phyloP scores from a whole-genome alignment of 64 coral and sea anemone species.

The Porites lutea region DNA sequence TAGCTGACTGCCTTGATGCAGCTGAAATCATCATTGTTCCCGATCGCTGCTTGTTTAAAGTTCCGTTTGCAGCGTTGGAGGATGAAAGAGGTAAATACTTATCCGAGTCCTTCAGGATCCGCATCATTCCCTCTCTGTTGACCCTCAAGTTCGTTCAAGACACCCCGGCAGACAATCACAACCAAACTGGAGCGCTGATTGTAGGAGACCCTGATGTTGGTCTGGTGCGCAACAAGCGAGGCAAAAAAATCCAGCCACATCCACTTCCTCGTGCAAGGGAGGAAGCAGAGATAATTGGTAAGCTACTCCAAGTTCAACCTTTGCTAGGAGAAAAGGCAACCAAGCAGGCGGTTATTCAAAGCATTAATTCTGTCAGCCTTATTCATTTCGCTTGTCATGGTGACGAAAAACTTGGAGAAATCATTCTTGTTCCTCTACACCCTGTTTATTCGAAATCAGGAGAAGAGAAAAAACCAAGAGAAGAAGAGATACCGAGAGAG shows the following conservation, averaged over 20 bases:
- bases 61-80: neutral
- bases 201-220: slow-evolving; percentile 16
- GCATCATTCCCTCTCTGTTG: neutral
- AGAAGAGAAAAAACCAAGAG: too few relatives aligned
- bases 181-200: neutral
- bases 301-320: neutral
- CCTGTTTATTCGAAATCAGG: too few relatives aligned
- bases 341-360: neutral
- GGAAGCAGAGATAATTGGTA: neutral
- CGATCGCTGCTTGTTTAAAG: neutral
- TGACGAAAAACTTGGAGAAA: neutral
- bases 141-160: slow-evolving; percentile 1
- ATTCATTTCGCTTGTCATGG: neutral
- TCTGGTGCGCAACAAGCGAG: neutral
- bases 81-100: neutral
- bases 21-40: neutral
- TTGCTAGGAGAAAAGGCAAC: neutral
- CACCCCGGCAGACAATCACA: neutral
- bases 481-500: neutral
- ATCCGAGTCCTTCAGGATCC: neutral
- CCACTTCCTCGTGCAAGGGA: neutral
- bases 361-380: neutral
- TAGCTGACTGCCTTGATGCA: neutral
- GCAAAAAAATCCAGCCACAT: neutral
- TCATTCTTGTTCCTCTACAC: neutral